Conservation (phyloP, 2,797 vertebrate genomes). For the Tauraco hartlaubi region DNA sequence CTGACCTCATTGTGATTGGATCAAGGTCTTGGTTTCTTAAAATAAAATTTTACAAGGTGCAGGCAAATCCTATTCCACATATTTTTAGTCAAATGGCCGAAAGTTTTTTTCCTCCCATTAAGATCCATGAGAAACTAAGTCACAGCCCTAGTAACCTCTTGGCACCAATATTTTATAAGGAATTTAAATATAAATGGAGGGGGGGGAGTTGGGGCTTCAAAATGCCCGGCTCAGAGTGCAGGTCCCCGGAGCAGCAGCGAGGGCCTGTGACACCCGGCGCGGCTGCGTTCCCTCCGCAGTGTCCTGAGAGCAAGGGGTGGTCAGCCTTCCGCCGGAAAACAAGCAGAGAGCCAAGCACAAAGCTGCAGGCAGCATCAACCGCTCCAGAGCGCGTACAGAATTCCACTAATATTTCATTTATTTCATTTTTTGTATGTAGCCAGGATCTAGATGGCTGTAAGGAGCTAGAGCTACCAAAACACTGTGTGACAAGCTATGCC, state of each 20-base stretch:
- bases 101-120: neutral
- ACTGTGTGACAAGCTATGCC: neutral
- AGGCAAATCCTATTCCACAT: slow-evolving; percentile 53
- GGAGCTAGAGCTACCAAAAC: slow-evolving; percentile 48
- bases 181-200: neutral
- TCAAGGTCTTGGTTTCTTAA: slow-evolving; percentile 47
- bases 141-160: slow-evolving; percentile 13
- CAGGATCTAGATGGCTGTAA: neutral
- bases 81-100: slow-evolving; percentile 47
- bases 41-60: slow-evolving; percentile 68
- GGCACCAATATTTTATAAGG: neutral
- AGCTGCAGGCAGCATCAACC: neutral
- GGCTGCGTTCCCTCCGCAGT: neutral
- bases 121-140: slow-evolving; percentile 12
- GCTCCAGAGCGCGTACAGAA: neutral
- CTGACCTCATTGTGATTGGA: slow-evolving; percentile 73
- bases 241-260: neutral
- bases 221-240: neutral
- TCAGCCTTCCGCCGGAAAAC: neutral
- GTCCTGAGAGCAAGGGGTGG: neutral
- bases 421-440: slow-evolving; percentile 9
- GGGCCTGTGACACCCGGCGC: fast-evolving
- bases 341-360: neutral
- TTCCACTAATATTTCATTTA: slow-evolving; percentile 18
- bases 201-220: neutral